Evolutionary conservation across 1,140 invertebrate species (phyloP), one percentile per base, ranked within the genome.

Genomic region (Neodiprion fabricii): DNA sequence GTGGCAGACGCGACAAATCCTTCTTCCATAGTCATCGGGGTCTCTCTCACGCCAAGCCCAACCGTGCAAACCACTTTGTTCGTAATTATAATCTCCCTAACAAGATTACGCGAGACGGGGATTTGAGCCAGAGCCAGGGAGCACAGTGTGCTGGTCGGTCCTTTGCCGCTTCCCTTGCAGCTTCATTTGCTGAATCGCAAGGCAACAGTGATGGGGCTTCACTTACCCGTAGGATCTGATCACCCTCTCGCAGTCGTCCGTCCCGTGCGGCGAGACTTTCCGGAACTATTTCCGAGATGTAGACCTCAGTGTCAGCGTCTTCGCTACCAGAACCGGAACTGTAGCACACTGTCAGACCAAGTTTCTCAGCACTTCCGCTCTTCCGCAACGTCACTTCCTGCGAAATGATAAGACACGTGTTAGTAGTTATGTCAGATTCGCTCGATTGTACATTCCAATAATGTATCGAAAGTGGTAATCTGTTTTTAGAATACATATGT

Each of bases 281-380:
- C 9, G 91, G 88, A 76, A 93, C 90, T 82, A 95, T 92, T 87
- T 93, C 92, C 79, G 92, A 91, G 72, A 95, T 92, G 81, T 93
- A 94, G 71, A 94, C 92, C 82, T 94, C 90, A 4, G 84, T 85
- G 72, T 88, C 87, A 75, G 79, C 83, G 21, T 86, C 85, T 48
- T 85, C 84, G 72, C 84, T 85, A 48, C 83, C 91, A 48, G 89
- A 89, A 50, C 88, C 89, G 7, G 87, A 90, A 77, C 92, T 93
- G 79, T 94, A 94, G 82, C 92, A 94, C 48, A 95, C 89, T 9
- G 92, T 93, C 48, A 95, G 83, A 10, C 94, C 94, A 2, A 94
- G 82, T 77, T 93, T 92, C 82, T 93, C 91, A 67, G 90, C 88
- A 74, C 87, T 91, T 40, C 84, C 86, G 68, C 90, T 87, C 79